Conservation (phyloP, 2,797 vertebrate genomes). For the Cacajao melanocephalus region DNA sequence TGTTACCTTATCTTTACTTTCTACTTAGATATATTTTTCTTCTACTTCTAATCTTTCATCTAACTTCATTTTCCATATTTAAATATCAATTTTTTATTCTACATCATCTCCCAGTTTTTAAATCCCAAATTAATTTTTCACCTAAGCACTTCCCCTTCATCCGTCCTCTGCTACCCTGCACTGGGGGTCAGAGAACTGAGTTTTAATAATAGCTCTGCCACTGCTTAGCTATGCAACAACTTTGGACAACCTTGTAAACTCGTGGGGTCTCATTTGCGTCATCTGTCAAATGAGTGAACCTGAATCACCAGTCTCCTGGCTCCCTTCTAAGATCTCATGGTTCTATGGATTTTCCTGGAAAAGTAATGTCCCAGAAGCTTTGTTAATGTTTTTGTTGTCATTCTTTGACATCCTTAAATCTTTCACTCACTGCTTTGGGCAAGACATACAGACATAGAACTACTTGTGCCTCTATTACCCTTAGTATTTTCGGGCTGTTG, state of each 20-base stretch:
- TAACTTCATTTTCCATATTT: background rate
- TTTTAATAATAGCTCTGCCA: background rate
- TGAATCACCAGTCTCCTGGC: background rate
- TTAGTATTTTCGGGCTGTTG: background rate
- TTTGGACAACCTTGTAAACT: background rate
- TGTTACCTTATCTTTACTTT: background rate
- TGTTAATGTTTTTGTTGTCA: background rate
- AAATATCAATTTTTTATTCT: background rate
- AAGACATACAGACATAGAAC: background rate
- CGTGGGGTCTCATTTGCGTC: background rate
- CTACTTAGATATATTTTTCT: background rate
- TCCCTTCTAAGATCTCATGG: background rate
- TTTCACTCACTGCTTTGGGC: background rate
- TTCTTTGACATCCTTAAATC: background rate
- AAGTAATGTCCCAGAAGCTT: background rate
- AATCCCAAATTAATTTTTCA: background rate
- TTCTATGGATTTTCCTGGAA: background rate
- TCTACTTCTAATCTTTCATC: background rate
- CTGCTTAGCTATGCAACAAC: background rate
- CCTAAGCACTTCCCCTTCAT: background rate
- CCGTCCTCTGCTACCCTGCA: background rate
- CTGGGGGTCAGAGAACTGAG: background rate
- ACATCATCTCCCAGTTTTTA: background rate
- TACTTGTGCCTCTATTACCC: background rate
- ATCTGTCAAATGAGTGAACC: background rate